phyloP scores from a whole-genome alignment of 2,888 invertebrate genomes.

The Agrotis segetum region DNA sequence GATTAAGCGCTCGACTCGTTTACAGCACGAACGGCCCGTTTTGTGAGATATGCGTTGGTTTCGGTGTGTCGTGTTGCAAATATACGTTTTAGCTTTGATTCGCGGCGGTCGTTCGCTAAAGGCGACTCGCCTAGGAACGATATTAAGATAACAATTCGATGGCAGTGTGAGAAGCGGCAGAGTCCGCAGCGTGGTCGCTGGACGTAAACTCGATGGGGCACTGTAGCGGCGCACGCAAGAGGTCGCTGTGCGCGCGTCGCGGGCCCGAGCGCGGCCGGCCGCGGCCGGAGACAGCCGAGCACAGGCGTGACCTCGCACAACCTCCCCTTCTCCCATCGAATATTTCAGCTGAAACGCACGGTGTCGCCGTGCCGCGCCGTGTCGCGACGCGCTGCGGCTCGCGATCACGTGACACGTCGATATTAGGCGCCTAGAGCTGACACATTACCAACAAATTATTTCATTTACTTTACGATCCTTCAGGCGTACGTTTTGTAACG shows the following conservation, averaged over 20 bases:
- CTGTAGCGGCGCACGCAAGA: slow-evolving; percentile 86
- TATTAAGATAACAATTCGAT: slow-evolving; percentile 86
- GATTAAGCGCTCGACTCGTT: slow-evolving; percentile 85
- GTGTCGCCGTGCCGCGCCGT: slow-evolving; percentile 76
- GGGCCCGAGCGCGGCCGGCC: slow-evolving; percentile 80
- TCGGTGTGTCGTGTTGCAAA: slow-evolving; percentile 66
- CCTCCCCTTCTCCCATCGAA: slow-evolving; percentile 85
- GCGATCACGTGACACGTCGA: slow-evolving; percentile 71
- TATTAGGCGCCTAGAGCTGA: slow-evolving; percentile 64
- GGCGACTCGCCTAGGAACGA: slow-evolving; percentile 83
- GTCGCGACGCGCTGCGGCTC: slow-evolving; percentile 65
- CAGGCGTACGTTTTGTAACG: slow-evolving; percentile 31
- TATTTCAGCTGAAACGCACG: slow-evolving; percentile 84
- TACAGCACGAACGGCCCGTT: slow-evolving; percentile 77
- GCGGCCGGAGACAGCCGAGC: slow-evolving; percentile 77
- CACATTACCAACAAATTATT: slow-evolving; percentile 61
- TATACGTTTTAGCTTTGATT: slow-evolving; percentile 72
- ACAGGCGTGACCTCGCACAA: slow-evolving; percentile 89
- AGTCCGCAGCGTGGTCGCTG: slow-evolving; percentile 87
- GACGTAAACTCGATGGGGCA: slow-evolving; percentile 83
- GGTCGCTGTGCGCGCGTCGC: slow-evolving; percentile 85
- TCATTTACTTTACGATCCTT: slow-evolving; percentile 57
- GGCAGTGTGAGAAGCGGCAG: slow-evolving; percentile 87
- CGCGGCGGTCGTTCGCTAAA: slow-evolving; percentile 80
- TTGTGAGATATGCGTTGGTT: slow-evolving; percentile 70